phyloP scores from a whole-genome alignment of 1,140 invertebrate species.

The Meloidogyne floridensis region DNA sequence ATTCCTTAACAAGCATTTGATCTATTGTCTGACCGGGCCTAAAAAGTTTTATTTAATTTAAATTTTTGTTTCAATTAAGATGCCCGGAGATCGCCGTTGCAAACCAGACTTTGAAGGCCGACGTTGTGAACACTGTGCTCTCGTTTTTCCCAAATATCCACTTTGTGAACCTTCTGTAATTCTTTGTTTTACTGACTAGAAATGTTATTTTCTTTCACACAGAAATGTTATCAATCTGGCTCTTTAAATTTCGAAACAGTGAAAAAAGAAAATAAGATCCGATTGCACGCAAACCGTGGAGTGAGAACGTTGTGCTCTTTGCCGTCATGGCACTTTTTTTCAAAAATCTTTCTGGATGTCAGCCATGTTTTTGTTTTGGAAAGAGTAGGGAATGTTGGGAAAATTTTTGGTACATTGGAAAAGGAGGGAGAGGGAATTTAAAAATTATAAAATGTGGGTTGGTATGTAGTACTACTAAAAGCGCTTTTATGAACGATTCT shows the following conservation, averaged over 20 bases:
- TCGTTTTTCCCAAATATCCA: constrained; percentile 80
- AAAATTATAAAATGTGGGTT: no score
- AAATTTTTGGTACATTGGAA: constrained; percentile 70
- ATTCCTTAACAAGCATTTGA: no score
- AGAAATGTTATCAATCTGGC: constrained; percentile 76
- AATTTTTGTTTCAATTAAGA: no score
- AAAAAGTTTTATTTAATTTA: no score
- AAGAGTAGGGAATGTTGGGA: constrained; percentile 76
- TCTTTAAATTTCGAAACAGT: constrained; percentile 72
- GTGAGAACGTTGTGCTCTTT: constrained; percentile 68
- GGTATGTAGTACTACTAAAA: no score
- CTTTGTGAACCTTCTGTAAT: constrained; percentile 78
- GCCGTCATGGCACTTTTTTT: constrained; percentile 82
- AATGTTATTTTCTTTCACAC: no score
- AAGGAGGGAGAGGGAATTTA: constrained; percentile 66
- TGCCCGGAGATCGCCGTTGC: constrained; percentile 80
- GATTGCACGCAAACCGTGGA: no score
- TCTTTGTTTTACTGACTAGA: neutral
- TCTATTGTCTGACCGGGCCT: no score
- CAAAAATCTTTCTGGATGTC: constrained; percentile 83
- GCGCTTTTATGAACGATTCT: no score
- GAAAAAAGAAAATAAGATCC: no score
- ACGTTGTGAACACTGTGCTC: constrained; percentile 81
- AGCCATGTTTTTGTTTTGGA: constrained; percentile 87
- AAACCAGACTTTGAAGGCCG: constrained; percentile 78